phyloP scores from a whole-genome alignment of 2,888 invertebrate genomes.

The Bombyx huttoni region DNA sequence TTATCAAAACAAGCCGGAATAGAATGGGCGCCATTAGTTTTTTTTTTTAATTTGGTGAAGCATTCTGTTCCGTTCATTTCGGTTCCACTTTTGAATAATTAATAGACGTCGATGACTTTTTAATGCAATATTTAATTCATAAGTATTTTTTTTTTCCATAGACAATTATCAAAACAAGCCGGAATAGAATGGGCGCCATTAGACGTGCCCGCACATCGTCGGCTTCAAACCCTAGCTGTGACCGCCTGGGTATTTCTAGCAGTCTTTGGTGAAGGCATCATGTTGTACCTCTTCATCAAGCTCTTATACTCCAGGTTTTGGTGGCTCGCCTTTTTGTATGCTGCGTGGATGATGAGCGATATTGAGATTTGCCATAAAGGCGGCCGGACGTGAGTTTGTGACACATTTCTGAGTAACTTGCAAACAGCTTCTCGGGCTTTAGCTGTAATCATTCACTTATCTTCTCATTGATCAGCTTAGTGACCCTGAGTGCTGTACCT shows the following conservation, averaged over 20 bases:
- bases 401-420: too few species aligned
- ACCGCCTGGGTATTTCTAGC: slow-evolving; percentile 80
- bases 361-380: slow-evolving; percentile 69
- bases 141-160: slow-evolving; percentile 13
- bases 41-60: too few species aligned
- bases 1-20: slow-evolving; percentile 74
- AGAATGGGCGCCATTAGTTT: slow-evolving; percentile 88
- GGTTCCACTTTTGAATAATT: too few species aligned
- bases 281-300: slow-evolving; percentile 66
- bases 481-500: too few species aligned
- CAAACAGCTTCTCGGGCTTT: too few species aligned
- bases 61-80: too few species aligned
- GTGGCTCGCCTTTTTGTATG: slow-evolving; percentile 73
- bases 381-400: slow-evolving; percentile 61
- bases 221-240: slow-evolving; percentile 88
- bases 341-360: slow-evolving; percentile 78
- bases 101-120: too few species aligned
- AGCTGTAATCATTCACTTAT: too few species aligned
- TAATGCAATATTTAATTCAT: too few species aligned
- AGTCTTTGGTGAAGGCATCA: slow-evolving; percentile 69
- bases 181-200: slow-evolving; percentile 91
- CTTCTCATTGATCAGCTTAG: too few species aligned
- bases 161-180: slow-evolving; percentile 47
- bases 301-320: slow-evolving; percentile 71
- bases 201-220: slow-evolving; percentile 79